Evolutionary conservation across 2,113 vertebrate species (phyloP).

Genomic region (Tiliqua scincoides): DNA sequence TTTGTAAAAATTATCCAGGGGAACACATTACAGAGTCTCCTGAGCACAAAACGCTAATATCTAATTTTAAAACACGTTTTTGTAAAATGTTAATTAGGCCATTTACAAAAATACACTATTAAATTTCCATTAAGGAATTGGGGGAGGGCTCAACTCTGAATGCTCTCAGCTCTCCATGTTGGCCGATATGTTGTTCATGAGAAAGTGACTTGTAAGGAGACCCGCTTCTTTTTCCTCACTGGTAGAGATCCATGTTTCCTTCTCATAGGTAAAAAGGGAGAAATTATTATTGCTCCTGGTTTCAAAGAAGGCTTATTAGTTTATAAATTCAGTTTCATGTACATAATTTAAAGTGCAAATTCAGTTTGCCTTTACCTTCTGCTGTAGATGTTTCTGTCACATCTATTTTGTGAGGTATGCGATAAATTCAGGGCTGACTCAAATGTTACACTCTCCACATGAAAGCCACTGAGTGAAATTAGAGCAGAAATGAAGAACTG

Average conservation of each 20-base stretch:
- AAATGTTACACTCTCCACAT: too few relatives aligned
- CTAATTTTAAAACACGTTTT: conserved; percentile 54
- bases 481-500: too few relatives aligned
- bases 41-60: conserved; percentile 19
- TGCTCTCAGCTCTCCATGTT: background rate
- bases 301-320: conserved; percentile 34
- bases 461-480: too few relatives aligned
- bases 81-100: conserved; percentile 57
- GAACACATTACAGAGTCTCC: conserved; percentile 32
- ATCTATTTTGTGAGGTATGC: conserved; percentile 2
- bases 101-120: conserved; percentile 53
- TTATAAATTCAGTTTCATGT: conserved; percentile 36
- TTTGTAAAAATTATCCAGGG: conserved; percentile 35
- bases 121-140: conserved; percentile 50
- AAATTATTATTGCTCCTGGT: conserved; percentile 1
- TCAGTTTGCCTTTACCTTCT: conserved; percentile 31
- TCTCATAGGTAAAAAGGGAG: background rate
- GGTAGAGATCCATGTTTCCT: background rate
- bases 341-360: conserved; percentile 15
- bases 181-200: background rate
- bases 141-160: background rate
- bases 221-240: background rate
- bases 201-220: conserved; percentile 3
- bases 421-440: too few relatives aligned
- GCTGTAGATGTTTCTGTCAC: background rate